Conservation (phyloP, 2,888 invertebrate species). For the Cerastoderma edule region DNA sequence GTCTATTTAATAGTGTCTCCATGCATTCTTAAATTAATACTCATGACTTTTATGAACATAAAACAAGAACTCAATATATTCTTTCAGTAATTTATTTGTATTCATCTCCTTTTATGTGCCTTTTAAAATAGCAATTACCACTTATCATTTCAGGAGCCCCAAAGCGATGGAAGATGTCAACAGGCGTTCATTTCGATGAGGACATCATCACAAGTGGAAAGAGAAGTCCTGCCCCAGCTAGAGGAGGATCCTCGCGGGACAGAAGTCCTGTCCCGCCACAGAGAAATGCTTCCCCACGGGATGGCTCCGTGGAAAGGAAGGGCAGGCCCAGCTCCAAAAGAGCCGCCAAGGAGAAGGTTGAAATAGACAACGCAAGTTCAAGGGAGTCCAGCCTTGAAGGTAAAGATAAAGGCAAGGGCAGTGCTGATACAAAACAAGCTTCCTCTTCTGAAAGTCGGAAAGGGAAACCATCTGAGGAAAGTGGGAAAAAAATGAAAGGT, state of each 20-base stretch:
- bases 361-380: conserved; percentile 39
- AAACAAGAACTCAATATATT: too few species aligned
- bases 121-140: too few species aligned
- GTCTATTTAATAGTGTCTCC: too few species aligned
- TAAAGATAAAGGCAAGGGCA: conserved; percentile 37
- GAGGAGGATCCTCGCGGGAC: too few species aligned
- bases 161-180: conserved; percentile 58
- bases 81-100: too few species aligned
- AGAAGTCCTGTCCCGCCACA: conserved; percentile 1
- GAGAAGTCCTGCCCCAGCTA: conserved; percentile 8
- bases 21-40: too few species aligned
- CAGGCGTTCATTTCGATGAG: conserved; percentile 41
- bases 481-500: neutral
- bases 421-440: conserved; percentile 13
- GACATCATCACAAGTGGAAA: conserved; percentile 29
- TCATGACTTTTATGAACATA: too few species aligned
- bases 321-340: conserved; percentile 11
- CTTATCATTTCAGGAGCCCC: conserved; percentile 58
- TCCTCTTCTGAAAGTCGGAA: conserved; percentile 25
- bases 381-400: conserved; percentile 47
- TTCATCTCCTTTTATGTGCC: too few species aligned
- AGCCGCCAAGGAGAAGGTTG: conserved; percentile 14
- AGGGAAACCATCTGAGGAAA: conserved; percentile 5
- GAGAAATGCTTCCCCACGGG: conserved; percentile 12
- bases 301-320: conserved; percentile 35